Base-by-base conservation (phyloP, 2,888 invertebrate genomes). In the Rhaphigaster nebulosa region DNA sequence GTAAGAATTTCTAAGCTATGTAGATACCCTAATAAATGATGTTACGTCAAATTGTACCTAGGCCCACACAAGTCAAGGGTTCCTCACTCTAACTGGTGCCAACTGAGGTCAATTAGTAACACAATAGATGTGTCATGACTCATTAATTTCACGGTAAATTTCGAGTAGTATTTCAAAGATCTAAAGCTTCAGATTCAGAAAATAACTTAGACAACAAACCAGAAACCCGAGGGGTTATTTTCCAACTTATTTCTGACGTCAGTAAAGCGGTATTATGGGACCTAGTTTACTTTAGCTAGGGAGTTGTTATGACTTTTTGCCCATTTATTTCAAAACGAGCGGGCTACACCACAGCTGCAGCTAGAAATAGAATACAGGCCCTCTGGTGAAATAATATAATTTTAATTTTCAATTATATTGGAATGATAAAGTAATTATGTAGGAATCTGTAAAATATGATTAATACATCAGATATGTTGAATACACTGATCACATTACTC, bases 291-390 rank as follows among this genome's bases (percentile, higher is more conserved):
- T 76, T 76, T 76, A 38, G 38, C 34, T 8, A 1, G 1, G 20
- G 70, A 76, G 70, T 76, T 76, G 70, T 76, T 76, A 76, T 76
- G 70, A 76, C 70, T 76, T 76, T 76, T 76, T 76, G 70, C 70
- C 70, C 70, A 76, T 76, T 76, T 76, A 76, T 76, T 76, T 76
- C 70, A 76, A 76, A 76, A 20, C 70, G 70, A n/a, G 34, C 70
- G 70, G 34, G 29, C 38, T 20, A 6, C 4, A 29, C 0, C 6
- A 34, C 70, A 76, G 70, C 70, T 38, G 34, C 38, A 2, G 20
- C 38, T 38, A 76, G 38, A 76, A 76, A 76, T 76, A 76, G 70
- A 76, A 4, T 18, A 38, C 18, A 38, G 38, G 23, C 38, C 70
- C 23, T 26, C 20, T 76, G 18, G 20, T 29, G 29, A 38, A 76